These are phyloP conservation scores for Malacoraja senta DNA, from an alignment of 2,797 vertebrate genomes.

Conservation along the genomic window DNA sequence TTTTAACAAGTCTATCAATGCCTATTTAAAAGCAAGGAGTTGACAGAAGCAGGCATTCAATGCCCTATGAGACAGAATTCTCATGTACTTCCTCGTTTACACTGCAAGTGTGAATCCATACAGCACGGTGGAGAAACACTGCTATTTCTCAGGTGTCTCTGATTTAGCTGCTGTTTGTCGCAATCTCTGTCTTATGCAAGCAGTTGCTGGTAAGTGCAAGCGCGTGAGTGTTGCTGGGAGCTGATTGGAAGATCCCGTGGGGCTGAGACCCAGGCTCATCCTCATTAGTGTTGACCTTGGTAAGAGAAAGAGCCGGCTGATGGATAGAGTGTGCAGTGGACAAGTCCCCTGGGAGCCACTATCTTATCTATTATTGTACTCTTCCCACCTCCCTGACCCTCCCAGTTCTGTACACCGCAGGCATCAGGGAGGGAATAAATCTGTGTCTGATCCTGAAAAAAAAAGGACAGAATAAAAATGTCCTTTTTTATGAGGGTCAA, in stretches of 20 bases:
- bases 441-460: constrained; percentile 72
- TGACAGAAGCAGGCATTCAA: constrained; percentile 3
- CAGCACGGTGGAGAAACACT: accelerated
- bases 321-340: constrained; percentile 82
- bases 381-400: constrained; percentile 62
- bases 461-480: constrained; percentile 40
- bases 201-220: constrained; percentile 39
- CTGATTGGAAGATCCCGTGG: constrained; percentile 48
- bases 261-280: constrained; percentile 70
- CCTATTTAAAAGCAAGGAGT: neutral
- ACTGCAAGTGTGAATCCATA: neutral
- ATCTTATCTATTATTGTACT: constrained; percentile 90
- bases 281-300: constrained; percentile 98
- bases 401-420: constrained; percentile 47
- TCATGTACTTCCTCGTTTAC: neutral
- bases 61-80: neutral
- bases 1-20: neutral
- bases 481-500: constrained; percentile 37
- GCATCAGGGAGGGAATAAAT: constrained; percentile 79
- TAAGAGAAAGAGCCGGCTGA: constrained; percentile 77
- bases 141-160: accelerated
- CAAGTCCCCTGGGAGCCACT: constrained; percentile 75
- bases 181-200: constrained; percentile 41
- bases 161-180: constrained; percentile 28
- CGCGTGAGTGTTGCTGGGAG: constrained; percentile 42